These are phyloP conservation scores for Aethina tumida DNA, from an alignment of 1,140 invertebrate species.

Conservation along the genomic window DNA sequence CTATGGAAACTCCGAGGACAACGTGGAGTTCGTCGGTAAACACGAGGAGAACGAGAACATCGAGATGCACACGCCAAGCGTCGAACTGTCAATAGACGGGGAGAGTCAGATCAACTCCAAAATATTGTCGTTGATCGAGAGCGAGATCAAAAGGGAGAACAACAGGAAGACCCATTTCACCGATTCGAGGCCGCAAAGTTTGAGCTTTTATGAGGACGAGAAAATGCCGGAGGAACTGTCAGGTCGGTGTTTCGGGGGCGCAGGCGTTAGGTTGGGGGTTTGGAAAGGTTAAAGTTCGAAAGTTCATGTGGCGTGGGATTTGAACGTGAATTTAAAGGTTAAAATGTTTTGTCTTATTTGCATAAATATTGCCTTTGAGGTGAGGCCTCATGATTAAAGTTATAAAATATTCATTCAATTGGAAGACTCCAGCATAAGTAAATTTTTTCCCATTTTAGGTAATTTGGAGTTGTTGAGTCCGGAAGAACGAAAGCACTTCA, in stretches of 20 bases:
- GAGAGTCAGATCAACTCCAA: constrained; percentile 48
- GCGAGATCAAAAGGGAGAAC: constrained; percentile 42
- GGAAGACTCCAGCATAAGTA: not conserved
- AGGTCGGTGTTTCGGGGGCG: constrained; percentile 20
- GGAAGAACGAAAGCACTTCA: constrained; percentile 32
- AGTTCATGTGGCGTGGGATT: not conserved
- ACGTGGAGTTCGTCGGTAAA: constrained; percentile 24
- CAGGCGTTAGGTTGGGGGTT: too few species aligned
- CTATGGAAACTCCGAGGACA: constrained; percentile 24
- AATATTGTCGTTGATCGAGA: constrained; percentile 47
- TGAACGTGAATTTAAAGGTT: not conserved
- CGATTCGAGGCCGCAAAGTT: constrained; percentile 34
- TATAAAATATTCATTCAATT: not conserved
- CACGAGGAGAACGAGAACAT: constrained; percentile 33
- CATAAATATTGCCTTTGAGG: not conserved
- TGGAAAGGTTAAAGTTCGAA: not conserved
- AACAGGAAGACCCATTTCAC: constrained; percentile 34
- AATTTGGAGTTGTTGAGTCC: constrained; percentile 34
- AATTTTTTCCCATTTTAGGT: constrained; percentile 12
- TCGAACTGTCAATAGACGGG: constrained; percentile 43
- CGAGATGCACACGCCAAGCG: constrained; percentile 26
- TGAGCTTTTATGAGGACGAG: constrained; percentile 36
- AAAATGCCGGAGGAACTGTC: constrained; percentile 35
- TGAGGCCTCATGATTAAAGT: not conserved
- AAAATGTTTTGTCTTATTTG: not conserved